phyloP scores from a whole-genome alignment of 1,140 invertebrate genomes.

The Batillaria attramentaria region DNA sequence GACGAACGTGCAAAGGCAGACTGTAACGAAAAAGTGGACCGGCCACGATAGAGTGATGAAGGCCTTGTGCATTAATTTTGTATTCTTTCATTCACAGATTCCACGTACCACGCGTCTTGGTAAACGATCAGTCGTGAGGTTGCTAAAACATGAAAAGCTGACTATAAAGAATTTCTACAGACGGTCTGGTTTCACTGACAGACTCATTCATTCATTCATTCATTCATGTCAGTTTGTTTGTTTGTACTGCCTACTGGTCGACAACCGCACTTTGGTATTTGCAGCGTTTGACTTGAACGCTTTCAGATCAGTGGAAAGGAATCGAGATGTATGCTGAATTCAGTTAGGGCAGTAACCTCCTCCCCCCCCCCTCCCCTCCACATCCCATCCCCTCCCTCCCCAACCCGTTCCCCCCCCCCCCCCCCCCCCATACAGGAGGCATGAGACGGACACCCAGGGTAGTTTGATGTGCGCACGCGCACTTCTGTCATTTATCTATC shows the following conservation, averaged over 20 bases:
- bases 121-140: too few species aligned
- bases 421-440: not conserved
- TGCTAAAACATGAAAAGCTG: too few species aligned
- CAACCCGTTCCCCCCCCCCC: not conserved
- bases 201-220: slow-evolving; percentile 8
- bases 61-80: too few species aligned
- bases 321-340: not conserved
- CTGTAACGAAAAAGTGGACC: too few species aligned
- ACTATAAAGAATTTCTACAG: too few species aligned
- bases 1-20: too few species aligned
- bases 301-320: not conserved
- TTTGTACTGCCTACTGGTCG: not conserved
- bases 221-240: not conserved
- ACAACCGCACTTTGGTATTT: not conserved
- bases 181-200: too few species aligned
- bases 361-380: not conserved
- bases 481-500: slow-evolving; percentile 26
- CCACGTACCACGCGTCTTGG: too few species aligned
- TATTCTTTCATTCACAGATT: too few species aligned
- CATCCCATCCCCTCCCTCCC: not conserved
- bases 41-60: too few species aligned
- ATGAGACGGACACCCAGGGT: slow-evolving; percentile 2
- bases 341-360: not conserved
- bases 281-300: not conserved
- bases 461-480: slow-evolving; percentile 22